These are phyloP conservation scores for Limnephilus marmoratus DNA, from an alignment of 2,888 invertebrate species.

Conservation along the genomic window DNA sequence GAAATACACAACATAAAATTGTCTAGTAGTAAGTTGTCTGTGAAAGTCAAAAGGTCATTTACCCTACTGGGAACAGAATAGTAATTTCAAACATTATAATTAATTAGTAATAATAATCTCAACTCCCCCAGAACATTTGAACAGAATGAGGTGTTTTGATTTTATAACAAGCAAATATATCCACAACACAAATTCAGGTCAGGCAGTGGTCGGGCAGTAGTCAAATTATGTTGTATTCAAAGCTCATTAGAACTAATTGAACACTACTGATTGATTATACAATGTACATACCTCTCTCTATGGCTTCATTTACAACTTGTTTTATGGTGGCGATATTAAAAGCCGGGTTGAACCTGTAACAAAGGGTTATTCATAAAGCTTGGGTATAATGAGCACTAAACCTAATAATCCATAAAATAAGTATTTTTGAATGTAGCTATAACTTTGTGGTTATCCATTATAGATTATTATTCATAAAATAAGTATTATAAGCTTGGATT, in stretches of 20 bases:
- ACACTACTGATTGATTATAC: neutral
- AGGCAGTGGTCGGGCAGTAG: neutral
- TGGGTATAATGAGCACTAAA: neutral
- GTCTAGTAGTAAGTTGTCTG: neutral
- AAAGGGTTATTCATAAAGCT: neutral
- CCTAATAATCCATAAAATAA: neutral
- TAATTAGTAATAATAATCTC: neutral
- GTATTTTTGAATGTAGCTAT: no score
- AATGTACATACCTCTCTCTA: slow-evolving; percentile 87
- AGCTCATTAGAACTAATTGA: neutral
- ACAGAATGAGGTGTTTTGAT: neutral
- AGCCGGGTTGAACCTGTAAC: slow-evolving; percentile 91
- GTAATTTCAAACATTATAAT: neutral
- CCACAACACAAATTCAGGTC: neutral
- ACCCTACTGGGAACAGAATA: neutral
- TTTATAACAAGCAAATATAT: neutral
- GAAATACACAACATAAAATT: neutral
- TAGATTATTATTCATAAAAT: no score
- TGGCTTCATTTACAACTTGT: slow-evolving; percentile 96
- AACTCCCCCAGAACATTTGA: neutral
- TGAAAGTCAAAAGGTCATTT: neutral
- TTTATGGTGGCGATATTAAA: slow-evolving; percentile 96
- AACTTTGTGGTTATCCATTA: no score
- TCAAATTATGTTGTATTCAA: neutral
- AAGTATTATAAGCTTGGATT: neutral